Conservation (phyloP, 2,797 vertebrate genomes). For the Urosaurus nigricauda region DNA sequence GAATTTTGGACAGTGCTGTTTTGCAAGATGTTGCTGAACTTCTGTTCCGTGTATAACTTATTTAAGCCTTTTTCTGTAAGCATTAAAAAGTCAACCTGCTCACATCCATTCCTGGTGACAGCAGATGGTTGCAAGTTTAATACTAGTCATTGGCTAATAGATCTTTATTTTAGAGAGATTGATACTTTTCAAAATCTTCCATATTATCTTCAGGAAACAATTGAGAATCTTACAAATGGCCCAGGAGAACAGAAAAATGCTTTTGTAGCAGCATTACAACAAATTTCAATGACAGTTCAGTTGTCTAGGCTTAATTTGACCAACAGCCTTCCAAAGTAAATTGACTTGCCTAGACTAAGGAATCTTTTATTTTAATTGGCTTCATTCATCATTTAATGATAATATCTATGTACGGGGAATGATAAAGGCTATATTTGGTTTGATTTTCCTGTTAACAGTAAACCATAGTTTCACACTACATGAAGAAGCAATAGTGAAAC, state of each 20-base stretch:
- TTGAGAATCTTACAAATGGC: slow-evolving; percentile 74
- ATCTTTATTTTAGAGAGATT: slow-evolving; percentile 82
- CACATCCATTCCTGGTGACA: slow-evolving; percentile 63
- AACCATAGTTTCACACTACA: neutral
- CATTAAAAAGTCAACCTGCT: slow-evolving; percentile 62
- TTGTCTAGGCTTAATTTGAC: slow-evolving; percentile 52
- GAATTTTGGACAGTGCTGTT: slow-evolving; percentile 79
- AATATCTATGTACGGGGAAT: neutral
- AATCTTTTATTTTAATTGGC: neutral
- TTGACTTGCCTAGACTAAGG: slow-evolving; percentile 27
- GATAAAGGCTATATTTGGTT: neutral
- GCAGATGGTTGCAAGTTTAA: slow-evolving; percentile 58
- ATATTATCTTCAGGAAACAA: slow-evolving; percentile 78
- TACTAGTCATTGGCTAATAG: slow-evolving; percentile 81
- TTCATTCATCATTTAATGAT: neutral
- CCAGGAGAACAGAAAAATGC: slow-evolving; percentile 81
- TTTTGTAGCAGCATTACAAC: slow-evolving; percentile 84
- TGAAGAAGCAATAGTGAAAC: neutral
- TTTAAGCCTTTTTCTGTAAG: slow-evolving; percentile 73
- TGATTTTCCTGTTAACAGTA: neutral
- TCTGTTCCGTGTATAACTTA: slow-evolving; percentile 80
- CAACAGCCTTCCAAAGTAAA: slow-evolving; percentile 38
- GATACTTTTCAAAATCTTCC: slow-evolving; percentile 85
- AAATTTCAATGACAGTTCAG: slow-evolving; percentile 77
- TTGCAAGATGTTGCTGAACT: slow-evolving; percentile 81